Evolutionary conservation across 2,113 vertebrate species (phyloP).

Genomic region (Myrmecobius fasciatus): DNA sequence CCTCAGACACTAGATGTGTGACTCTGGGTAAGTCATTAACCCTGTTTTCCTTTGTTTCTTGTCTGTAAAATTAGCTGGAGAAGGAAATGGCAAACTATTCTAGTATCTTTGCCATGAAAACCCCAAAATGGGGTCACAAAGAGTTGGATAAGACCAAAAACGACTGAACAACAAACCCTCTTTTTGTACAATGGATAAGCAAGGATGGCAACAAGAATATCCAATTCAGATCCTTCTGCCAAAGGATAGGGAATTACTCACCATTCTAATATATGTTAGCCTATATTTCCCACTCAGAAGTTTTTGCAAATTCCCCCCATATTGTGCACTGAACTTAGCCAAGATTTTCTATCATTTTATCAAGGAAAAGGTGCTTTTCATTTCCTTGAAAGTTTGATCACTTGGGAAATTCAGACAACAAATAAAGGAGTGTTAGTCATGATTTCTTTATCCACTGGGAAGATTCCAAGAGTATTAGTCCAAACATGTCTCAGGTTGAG

Average conservation of each 20-base stretch:
- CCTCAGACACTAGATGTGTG: neutral
- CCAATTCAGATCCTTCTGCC: neutral
- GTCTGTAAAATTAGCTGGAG: neutral
- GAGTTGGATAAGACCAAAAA: neutral
- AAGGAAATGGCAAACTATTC: neutral
- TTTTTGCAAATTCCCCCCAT: neutral
- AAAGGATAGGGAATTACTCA: neutral
- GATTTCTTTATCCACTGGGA: neutral
- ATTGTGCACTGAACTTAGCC: neutral
- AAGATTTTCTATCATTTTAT: neutral
- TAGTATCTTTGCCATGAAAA: neutral
- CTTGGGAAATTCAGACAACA: neutral
- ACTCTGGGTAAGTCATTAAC: neutral
- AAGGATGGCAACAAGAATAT: neutral
- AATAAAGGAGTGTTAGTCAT: neutral
- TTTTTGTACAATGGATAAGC: neutral
- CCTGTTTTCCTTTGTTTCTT: neutral
- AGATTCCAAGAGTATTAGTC: neutral
- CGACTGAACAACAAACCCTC: neutral
- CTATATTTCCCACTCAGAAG: neutral
- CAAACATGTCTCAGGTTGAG: neutral
- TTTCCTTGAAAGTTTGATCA: neutral
- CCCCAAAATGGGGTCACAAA: neutral
- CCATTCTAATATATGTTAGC: rapidly evolving
- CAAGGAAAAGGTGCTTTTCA: neutral